Evolutionary conservation across 1,140 invertebrate genomes (phyloP).

Genomic region (Sweltsa coloradensis): DNA sequence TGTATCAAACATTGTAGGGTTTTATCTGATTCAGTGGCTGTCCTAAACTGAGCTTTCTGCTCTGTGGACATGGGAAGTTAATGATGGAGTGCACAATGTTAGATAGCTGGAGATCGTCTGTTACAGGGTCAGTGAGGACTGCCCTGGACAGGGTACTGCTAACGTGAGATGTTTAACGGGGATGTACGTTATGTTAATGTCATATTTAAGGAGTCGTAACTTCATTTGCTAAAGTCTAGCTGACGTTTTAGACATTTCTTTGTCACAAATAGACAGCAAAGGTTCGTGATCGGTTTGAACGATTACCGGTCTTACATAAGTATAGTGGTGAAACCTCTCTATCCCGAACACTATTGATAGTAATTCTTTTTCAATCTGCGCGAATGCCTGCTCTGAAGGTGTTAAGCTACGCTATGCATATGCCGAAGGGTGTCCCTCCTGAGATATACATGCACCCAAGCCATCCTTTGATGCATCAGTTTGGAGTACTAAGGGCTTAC

Average conservation of each 20-base stretch:
- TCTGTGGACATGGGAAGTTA: not conserved
- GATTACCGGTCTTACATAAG: conserved; percentile 27
- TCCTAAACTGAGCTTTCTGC: not conserved
- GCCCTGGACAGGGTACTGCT: conserved; percentile 2
- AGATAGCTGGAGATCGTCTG: not conserved
- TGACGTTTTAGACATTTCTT: conserved; percentile 26
- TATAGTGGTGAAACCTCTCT: conserved; percentile 28
- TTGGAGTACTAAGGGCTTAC: conserved; percentile 7
- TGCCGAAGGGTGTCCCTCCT: conserved; percentile 22
- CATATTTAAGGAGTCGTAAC: conserved; percentile 28
- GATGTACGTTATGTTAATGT: conserved; percentile 19
- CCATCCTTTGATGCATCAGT: conserved; percentile 13
- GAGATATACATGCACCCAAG: conserved; percentile 18
- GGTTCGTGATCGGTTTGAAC: conserved; percentile 35
- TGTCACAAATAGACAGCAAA: conserved; percentile 28
- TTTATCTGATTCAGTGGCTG: not conserved
- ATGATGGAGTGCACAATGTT: not conserved
- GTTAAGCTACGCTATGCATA: conserved; percentile 22
- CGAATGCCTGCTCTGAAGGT: conserved; percentile 21
- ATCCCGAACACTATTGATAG: conserved; percentile 33
- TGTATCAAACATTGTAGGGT: not conserved
- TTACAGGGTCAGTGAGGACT: not conserved
- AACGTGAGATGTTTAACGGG: not conserved
- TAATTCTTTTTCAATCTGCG: conserved; percentile 35
- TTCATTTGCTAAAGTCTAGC: conserved; percentile 31